Conservation (phyloP, 2,888 invertebrate genomes). For the Tenthredo mesomela region DNA sequence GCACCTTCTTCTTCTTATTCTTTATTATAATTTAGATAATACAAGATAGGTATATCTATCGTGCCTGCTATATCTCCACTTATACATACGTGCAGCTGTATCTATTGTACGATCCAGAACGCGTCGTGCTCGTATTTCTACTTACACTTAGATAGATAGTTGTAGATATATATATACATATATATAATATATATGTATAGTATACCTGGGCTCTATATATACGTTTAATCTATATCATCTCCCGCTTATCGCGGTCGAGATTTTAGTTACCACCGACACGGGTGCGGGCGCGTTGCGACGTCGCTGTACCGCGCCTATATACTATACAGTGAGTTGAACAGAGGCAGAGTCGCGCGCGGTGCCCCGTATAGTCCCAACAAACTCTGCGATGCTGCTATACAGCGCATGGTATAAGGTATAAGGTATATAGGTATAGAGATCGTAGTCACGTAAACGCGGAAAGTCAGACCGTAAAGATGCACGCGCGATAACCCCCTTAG, state of each 20-base stretch:
- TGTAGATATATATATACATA: neutral
- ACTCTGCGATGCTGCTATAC: constrained; percentile 10
- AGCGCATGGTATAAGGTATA: neutral
- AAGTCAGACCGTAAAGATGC: constrained; percentile 42
- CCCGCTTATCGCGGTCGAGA: constrained; percentile 24
- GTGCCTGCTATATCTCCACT: neutral
- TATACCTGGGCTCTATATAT: neutral
- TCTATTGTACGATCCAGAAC: neutral
- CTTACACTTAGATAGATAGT: neutral
- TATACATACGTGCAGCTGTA: neutral
- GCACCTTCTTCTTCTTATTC: neutral
- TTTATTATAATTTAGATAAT: constrained; percentile 3
- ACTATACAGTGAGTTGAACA: neutral
- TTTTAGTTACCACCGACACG: constrained; percentile 22
- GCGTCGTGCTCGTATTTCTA: neutral
- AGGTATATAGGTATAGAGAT: neutral
- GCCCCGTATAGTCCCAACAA: neutral
- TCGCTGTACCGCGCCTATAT: neutral
- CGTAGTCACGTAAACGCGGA: constrained; percentile 32
- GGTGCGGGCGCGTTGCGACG: neutral
- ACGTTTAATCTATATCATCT: constrained; percentile 25
- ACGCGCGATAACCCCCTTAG: constrained; percentile 31
- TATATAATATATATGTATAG: neutral
- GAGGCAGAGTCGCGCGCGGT: neutral
- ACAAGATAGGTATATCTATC: neutral